Evolutionary conservation across 2,888 invertebrate genomes (phyloP), one percentile per base, ranked within the genome.

Genomic region (Andrena fulva): DNA sequence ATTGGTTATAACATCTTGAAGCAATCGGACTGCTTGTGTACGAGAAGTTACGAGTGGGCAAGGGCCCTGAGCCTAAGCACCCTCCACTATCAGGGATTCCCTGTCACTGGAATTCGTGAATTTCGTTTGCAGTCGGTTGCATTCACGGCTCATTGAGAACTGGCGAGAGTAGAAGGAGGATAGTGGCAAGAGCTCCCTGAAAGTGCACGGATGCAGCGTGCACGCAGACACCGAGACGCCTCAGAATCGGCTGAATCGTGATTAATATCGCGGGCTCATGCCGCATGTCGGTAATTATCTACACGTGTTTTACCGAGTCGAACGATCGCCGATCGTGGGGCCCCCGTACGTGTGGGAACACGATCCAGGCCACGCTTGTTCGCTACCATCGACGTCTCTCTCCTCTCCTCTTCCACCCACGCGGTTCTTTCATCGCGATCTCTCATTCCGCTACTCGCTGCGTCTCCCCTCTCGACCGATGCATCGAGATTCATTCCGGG

Each of bases 191-290:
- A 35, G 54, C 27, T 29, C 31, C 71, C 50, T 56, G 59, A 70
- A 80, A 74, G 77, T 79, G 75, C 54, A 52, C 66, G 63, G 75
- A 54, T 77, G 75, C 59, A 52, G 59, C 59, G 67, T 71, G 64
- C 68, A 67, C n/a, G 60, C 67, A 78, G 80, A 74, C 82, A 83
- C 63, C 80, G 35, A 63, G 82, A 80, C 85, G 85, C 85, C 84
- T 82, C 84, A 86, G 89, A 89, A 91, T 91, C 88, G 85, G 85
- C 88, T 92, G 92, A 90, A 91, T 91, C 91, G 89, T 90, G 91
- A 92, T 92, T 92, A 91, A 92, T 91, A 91, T 90, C 90, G 80
- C 85, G 62, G 67, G 85, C 80, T 89, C 89, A 84, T 89, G 86
- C 87, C 82, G 89, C 89, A 87, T 87, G 89, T 90, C 83, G 87